A percentile compares a stretch with the other conserved stretches of the same genome.
phyloP scores from a whole-genome alignment of 2,888 invertebrate species.

The Drosophila niveifrons region DNA sequence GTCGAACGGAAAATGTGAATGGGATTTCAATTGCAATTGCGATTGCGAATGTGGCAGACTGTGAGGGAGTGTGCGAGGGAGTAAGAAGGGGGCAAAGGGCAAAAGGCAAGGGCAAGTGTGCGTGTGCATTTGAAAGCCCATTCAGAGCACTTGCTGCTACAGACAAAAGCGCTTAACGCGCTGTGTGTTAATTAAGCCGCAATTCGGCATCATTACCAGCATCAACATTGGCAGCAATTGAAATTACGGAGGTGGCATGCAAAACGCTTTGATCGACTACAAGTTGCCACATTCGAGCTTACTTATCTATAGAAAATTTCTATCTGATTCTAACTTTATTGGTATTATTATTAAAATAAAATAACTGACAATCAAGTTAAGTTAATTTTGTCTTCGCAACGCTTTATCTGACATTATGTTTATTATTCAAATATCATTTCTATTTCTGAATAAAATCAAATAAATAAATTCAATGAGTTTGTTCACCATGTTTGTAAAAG shows the following conservation, averaged over 20 bases:
- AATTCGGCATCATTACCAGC: constrained; percentile 75
- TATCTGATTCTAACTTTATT: no score
- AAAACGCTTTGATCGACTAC: not conserved
- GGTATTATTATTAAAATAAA: no score
- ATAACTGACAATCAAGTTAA: no score
- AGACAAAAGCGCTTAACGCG: constrained; percentile 75
- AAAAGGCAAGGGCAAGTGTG: not conserved
- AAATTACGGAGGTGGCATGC: constrained; percentile 37
- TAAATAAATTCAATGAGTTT: no score
- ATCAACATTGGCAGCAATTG: constrained; percentile 67
- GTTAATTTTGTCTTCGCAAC: no score
- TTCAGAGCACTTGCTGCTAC: constrained; percentile 31
- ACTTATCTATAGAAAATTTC: not conserved
- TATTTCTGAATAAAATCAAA: no score
- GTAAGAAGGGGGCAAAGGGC: not conserved
- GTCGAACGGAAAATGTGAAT: not conserved
- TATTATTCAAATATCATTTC: no score
- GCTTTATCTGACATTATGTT: no score
- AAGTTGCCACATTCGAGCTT: constrained; percentile 4
- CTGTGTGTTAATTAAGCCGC: constrained; percentile 79
- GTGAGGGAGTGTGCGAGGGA: not conserved
- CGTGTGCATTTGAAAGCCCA: constrained; percentile 44
- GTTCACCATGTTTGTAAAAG: no score
- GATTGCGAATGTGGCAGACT: no score
- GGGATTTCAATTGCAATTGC: not conserved